These are phyloP conservation scores for Neotragus pygmaeus DNA, from an alignment of 2,113 vertebrate species.

Conservation along the genomic window DNA sequence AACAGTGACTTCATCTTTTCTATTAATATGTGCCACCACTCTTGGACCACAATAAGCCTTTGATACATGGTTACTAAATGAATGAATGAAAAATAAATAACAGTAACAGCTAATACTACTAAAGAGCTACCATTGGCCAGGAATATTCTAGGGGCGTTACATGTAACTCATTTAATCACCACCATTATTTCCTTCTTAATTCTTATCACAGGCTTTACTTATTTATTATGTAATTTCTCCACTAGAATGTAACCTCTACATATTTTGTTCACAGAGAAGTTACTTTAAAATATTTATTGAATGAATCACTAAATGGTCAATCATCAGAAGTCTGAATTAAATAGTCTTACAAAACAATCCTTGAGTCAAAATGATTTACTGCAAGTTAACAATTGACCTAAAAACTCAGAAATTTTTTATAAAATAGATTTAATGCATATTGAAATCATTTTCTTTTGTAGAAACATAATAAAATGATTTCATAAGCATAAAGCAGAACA, in stretches of 20 bases:
- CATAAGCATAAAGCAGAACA: neutral
- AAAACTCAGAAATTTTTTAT: neutral
- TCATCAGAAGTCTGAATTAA: neutral
- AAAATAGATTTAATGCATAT: neutral
- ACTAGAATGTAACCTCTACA: neutral
- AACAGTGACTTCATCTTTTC: neutral
- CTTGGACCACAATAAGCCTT: neutral
- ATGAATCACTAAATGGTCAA: neutral
- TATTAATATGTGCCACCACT: neutral
- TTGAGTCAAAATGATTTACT: slow-evolving; percentile 8
- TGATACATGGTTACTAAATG: neutral
- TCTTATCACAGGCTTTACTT: neutral
- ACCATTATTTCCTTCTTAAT: slow-evolving; percentile 15
- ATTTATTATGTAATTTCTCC: neutral
- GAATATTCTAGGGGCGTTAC: neutral
- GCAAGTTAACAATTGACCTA: neutral
- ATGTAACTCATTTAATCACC: neutral
- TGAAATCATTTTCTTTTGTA: neutral
- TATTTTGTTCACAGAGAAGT: neutral
- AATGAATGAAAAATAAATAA: neutral
- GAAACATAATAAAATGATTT: slow-evolving; percentile 20
- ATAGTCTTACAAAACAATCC: neutral
- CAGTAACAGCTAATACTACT: neutral
- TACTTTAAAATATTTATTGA: slow-evolving; percentile 22
- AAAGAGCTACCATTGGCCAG: neutral